Percentiles rank a stretch among this genome's conserved stretches.
Evolutionary conservation across 1,140 invertebrate genomes (phyloP).

Genomic region (Drosophila elegans): DNA sequence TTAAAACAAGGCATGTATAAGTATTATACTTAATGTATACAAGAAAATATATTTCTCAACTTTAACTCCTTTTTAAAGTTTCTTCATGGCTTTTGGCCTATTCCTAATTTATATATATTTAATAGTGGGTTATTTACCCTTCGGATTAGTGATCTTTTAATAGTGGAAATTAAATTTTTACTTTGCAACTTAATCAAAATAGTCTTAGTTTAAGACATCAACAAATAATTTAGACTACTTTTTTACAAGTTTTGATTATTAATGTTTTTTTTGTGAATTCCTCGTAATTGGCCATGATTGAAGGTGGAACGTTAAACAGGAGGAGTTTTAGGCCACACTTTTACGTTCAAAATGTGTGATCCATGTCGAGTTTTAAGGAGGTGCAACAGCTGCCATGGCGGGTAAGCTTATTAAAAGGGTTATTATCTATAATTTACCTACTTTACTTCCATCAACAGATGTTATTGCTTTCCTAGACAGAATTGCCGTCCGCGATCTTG

Average conservation of each 20-base stretch:
- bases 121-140: no score
- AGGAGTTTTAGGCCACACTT: neutral
- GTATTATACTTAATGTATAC: no score
- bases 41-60: no score
- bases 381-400: constrained; percentile 10
- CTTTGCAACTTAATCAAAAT: neutral
- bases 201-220: constrained; percentile 22
- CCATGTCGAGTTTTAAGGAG: constrained; percentile 4
- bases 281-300: constrained; percentile 10
- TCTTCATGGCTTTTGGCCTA: no score
- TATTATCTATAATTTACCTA: no score
- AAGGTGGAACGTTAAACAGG: neutral
- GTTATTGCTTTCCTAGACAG: neutral
- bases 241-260: constrained; percentile 8
- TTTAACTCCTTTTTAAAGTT: no score
- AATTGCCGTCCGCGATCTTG: constrained; percentile 1
- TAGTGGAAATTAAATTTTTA: neutral
- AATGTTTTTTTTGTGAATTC: constrained; percentile 12
- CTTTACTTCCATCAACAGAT: no score
- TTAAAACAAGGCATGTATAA: neutral
- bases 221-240: constrained; percentile 5
- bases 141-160: no score
- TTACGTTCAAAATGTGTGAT: constrained; percentile 13
- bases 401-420: neutral
- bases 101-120: no score